Conservation (phyloP, 2,888 invertebrate species). For the Acleris holmiana region DNA sequence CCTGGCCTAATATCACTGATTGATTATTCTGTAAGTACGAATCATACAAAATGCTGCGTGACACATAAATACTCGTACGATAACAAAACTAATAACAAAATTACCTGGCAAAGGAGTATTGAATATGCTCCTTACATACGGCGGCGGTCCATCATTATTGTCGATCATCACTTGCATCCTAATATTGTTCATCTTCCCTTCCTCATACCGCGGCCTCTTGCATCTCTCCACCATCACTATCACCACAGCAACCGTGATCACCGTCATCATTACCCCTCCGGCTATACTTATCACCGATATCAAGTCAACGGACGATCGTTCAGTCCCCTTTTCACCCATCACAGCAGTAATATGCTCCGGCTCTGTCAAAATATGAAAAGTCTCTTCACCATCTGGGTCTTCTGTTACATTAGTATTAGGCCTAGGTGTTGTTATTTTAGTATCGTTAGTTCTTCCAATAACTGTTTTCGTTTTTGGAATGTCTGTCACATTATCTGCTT, state of each 20-base stretch:
- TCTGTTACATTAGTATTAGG: constrained; percentile 45
- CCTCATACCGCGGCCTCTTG: constrained; percentile 69
- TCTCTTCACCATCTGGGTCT: constrained; percentile 70
- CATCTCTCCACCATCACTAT: constrained; percentile 79
- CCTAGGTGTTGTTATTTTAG: constrained; percentile 54
- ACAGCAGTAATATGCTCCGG: constrained; percentile 82
- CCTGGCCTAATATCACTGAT: no score
- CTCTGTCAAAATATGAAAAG: constrained; percentile 83
- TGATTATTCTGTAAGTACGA: no score
- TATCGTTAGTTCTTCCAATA: constrained; percentile 42
- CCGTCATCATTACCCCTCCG: constrained; percentile 79
- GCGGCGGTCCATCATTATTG: constrained; percentile 73
- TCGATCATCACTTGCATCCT: constrained; percentile 78
- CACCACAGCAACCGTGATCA: constrained; percentile 78
- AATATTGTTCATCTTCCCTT: constrained; percentile 73
- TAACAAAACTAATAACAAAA: neutral
- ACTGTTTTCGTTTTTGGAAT: constrained; percentile 33
- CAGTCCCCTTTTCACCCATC: constrained; percentile 73
- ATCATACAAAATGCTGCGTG: no score
- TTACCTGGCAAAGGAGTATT: constrained; percentile 84
- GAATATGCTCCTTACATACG: constrained; percentile 83
- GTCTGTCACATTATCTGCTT: constrained; percentile 37
- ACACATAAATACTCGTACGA: no score
- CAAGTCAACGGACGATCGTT: constrained; percentile 70
- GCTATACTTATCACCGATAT: constrained; percentile 80